phyloP scores from a whole-genome alignment of 1,140 invertebrate genomes.

The Dendroctonus ponderosae region DNA sequence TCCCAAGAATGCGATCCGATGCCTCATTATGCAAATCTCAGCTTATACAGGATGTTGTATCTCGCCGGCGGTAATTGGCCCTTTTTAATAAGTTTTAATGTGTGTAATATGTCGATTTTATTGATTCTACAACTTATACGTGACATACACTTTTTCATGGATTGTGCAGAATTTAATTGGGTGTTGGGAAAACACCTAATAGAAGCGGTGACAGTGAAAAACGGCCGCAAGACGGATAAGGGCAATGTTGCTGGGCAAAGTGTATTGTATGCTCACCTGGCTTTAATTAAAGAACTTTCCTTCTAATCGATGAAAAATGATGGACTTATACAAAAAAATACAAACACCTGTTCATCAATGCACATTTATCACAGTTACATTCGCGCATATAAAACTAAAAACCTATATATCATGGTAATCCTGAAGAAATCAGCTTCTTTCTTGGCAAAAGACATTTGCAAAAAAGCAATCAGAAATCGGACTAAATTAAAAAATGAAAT shows the following conservation, averaged over 20 bases:
- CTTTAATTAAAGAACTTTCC: too few relatives aligned
- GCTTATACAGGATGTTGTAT: conserved; percentile 25
- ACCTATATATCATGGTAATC: too few relatives aligned
- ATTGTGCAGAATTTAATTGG: conserved; percentile 17
- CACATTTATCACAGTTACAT: too few relatives aligned
- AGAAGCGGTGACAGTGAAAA: conserved; percentile 1
- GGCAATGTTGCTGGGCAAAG: neutral
- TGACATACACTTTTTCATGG: conserved; percentile 16
- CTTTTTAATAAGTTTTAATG: conserved; percentile 29
- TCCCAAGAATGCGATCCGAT: conserved; percentile 21
- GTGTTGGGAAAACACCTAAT: conserved; percentile 24
- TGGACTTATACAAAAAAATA: too few relatives aligned
- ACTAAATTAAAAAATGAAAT: too few relatives aligned
- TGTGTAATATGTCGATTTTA: conserved; percentile 29
- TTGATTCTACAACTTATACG: conserved; percentile 27
- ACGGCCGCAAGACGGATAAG: conserved; percentile 2
- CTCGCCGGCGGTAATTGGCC: conserved; percentile 24
- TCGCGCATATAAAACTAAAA: too few relatives aligned
- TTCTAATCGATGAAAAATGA: too few relatives aligned
- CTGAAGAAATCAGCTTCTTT: too few relatives aligned
- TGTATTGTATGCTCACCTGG: too few relatives aligned
- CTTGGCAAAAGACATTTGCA: too few relatives aligned
- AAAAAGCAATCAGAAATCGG: too few relatives aligned
- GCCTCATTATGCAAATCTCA: conserved; percentile 25
- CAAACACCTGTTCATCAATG: too few relatives aligned